Evolutionary conservation across 2,113 vertebrate species (phyloP).

Genomic region (Meriones unguiculatus): DNA sequence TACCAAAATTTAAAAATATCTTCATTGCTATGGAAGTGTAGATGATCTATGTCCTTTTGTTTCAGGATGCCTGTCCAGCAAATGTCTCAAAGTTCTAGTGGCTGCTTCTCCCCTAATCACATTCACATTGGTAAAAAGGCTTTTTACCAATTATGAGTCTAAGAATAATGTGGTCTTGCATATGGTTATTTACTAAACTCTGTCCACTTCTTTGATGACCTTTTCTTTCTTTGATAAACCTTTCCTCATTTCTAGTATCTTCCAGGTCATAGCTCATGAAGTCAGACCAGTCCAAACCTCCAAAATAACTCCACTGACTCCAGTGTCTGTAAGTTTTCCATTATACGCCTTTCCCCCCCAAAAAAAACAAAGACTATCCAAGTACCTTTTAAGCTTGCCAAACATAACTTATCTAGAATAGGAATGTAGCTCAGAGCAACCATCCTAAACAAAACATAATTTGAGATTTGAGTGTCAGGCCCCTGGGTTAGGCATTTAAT

Average conservation of each 20-base stretch:
- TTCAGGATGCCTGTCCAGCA: background rate
- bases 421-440: background rate
- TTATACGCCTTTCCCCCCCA: background rate
- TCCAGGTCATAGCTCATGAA: background rate
- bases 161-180: background rate
- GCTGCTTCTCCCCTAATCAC: background rate
- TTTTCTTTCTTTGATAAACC: background rate
- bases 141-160: background rate
- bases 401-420: background rate
- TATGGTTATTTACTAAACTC: background rate
- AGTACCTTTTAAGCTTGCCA: background rate
- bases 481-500: background rate
- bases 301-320: background rate
- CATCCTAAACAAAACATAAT: background rate
- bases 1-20: background rate
- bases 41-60: background rate
- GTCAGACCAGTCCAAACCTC: background rate
- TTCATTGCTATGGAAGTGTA: background rate
- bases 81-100: background rate
- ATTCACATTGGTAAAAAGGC: background rate
- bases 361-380: background rate
- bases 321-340: background rate
- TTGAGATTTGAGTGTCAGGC: background rate
- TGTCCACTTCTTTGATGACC: background rate
- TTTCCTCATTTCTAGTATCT: background rate